Evolutionary conservation across 2,888 invertebrate species (phyloP), one percentile per base, ranked within the genome.

Genomic region (Malthinus seriepunctatus): DNA sequence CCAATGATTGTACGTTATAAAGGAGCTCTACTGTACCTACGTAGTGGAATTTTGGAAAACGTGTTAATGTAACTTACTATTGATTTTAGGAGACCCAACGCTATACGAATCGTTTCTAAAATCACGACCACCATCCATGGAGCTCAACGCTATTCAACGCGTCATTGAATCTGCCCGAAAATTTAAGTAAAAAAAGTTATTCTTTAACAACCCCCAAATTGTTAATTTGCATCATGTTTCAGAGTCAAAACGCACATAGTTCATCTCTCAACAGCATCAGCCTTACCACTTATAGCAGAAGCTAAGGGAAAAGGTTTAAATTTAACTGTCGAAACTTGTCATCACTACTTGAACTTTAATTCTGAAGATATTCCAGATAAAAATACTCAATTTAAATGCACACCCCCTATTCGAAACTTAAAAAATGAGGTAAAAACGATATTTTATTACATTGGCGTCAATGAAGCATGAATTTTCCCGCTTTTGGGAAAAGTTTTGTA

Each of bases 271-370:
- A 79, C 88, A 1, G 82, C 84, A 0, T 80, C 81, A 7, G 84
- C 85, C 1, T 75, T 89, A 15, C 82, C 84, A 0, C 65, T 86
- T n/a, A 76, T 89, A 46, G 76, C 79, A 34, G 73, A 81, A 47
- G 83, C 84, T 1, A 83, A 85, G 50, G 67, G 68, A 11, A 81
- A 80, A 70, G 83, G 84, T 3, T 81, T 80, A 0, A 83, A 82
- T 0, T 77, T 90, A 56, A 87, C 88, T 0, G 87, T 85, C 0
- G 90, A 89, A 75, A 90, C 89, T 1, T 90, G 90, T 71, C 86
- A 88, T 65, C 90, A 90, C 73, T 90, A 90, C 73, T 77, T 90
- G 23, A 80, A 83, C 0, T 76, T 90, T 32, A 79, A 80, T 39
- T 82, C 89, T 0, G 87, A 88, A 66, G 79, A 86, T 51, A 82